A percentile compares a stretch with the other conserved stretches of the same genome.
Conservation (phyloP, 1,140 invertebrate genomes). For the Drosophila pseudoobscura region DNA sequence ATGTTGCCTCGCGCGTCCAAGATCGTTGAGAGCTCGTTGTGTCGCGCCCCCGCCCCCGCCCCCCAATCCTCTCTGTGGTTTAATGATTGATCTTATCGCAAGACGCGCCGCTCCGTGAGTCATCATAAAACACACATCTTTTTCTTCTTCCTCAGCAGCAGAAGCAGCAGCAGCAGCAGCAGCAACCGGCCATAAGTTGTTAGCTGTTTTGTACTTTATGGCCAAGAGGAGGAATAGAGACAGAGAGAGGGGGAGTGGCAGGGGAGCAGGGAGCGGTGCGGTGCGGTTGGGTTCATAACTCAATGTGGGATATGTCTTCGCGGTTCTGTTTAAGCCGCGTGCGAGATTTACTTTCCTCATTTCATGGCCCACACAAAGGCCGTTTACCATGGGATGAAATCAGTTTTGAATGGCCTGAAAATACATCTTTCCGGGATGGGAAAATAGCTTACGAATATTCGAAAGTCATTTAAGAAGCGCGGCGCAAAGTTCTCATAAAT, state of each 20-base stretch:
- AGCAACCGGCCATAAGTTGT: constrained; percentile 64
- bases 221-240: constrained; percentile 45
- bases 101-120: constrained; percentile 56
- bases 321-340: constrained; percentile 61
- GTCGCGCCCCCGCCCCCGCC: constrained; percentile 5
- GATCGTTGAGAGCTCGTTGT: constrained; percentile 31
- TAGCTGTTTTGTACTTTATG: constrained; percentile 77
- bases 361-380: constrained; percentile 63
- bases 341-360: constrained; percentile 58
- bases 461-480: too few species aligned
- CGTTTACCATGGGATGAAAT: constrained; percentile 51
- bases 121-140: constrained; percentile 63
- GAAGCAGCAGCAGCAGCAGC: constrained; percentile 4
- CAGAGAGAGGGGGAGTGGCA: neutral
- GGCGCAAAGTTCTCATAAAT: too few species aligned
- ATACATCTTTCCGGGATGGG: neutral
- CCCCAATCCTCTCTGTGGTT: constrained; percentile 32
- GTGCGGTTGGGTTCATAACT: constrained; percentile 67
- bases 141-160: constrained; percentile 58
- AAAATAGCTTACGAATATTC: too few species aligned
- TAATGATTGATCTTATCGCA: constrained; percentile 79
- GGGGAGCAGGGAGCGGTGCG: neutral
- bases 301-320: constrained; percentile 57
- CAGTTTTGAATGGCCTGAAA: neutral
- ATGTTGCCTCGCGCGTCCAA: constrained; percentile 22